Percentiles rank a stretch among this genome's conserved stretches.
Conservation (phyloP, 2,888 invertebrate genomes). For the Serripes groenlandicus region DNA sequence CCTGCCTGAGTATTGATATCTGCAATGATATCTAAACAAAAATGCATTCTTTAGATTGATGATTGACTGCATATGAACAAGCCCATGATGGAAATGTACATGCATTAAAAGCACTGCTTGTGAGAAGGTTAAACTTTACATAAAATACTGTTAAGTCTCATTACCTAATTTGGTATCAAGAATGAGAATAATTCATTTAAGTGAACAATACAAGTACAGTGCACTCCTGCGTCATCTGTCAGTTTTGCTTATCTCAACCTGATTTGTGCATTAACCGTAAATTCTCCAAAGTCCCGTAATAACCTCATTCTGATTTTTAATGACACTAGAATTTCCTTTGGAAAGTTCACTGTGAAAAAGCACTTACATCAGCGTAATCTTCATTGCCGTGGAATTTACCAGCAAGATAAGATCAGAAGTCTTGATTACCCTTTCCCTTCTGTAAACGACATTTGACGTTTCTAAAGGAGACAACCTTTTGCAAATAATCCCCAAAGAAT, state of each 20-base stretch:
- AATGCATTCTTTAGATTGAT: neutral
- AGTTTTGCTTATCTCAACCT: slow-evolving; percentile 23
- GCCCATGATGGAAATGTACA: neutral
- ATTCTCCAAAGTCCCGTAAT: slow-evolving; percentile 23
- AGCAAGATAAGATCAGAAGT: no score
- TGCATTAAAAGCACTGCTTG: slow-evolving; percentile 18
- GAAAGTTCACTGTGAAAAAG: neutral
- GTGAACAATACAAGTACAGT: slow-evolving; percentile 6
- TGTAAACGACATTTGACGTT: no score
- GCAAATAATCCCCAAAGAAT: no score
- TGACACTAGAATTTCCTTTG: slow-evolving; percentile 6
- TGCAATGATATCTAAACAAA: no score
- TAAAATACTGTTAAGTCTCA: slow-evolving; percentile 12
- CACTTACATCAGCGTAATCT: neutral
- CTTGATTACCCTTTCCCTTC: no score
- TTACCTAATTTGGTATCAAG: slow-evolving; percentile 12
- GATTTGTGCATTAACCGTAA: slow-evolving; percentile 28
- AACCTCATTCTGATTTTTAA: slow-evolving; percentile 21
- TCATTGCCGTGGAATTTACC: no score
- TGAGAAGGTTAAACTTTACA: slow-evolving; percentile 1
- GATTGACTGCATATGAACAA: neutral
- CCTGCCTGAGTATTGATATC: no score
- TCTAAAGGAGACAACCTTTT: no score
- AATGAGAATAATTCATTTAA: slow-evolving; percentile 11
- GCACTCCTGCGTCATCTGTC: slow-evolving; percentile 13